Percentiles rank a stretch among this genome's conserved stretches.
Conservation (phyloP, 2,888 invertebrate species). For the Tipula unca region DNA sequence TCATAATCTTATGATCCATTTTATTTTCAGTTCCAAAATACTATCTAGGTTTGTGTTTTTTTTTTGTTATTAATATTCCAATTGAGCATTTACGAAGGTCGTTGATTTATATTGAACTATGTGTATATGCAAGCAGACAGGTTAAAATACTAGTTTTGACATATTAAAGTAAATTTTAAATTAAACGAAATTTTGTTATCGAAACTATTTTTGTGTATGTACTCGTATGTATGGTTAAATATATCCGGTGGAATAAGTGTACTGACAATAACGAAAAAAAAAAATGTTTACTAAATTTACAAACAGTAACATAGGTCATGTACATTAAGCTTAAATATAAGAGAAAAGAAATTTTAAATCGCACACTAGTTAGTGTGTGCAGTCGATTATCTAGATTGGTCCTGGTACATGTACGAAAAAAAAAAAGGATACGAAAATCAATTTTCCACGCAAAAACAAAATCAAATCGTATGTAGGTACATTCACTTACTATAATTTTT, state of each 20-base stretch:
- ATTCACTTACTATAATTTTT: neutral
- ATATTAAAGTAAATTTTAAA: neutral
- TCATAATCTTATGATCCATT: neutral
- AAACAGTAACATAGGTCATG: neutral
- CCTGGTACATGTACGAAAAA: neutral
- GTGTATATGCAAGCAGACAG: neutral
- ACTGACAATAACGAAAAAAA: neutral
- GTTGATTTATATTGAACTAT: neutral
- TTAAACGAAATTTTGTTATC: neutral
- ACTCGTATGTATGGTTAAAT: neutral
- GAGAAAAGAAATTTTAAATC: neutral
- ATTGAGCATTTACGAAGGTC: neutral
- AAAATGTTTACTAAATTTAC: neutral
- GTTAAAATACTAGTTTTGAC: constrained; percentile 14
- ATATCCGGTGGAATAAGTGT: neutral
- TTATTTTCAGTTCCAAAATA: neutral
- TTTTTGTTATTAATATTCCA: neutral
- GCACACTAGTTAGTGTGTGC: neutral
- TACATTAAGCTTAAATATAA: neutral
- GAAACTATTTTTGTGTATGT: neutral
- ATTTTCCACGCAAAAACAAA: neutral
- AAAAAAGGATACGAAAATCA: neutral
- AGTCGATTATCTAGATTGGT: neutral
- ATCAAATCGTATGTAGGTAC: neutral
- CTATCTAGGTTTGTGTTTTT: neutral